A percentile compares a stretch with the other conserved stretches of the same genome.
phyloP scores from a whole-genome alignment of 2,797 vertebrate species.

The Crenichthys baileyi region DNA sequence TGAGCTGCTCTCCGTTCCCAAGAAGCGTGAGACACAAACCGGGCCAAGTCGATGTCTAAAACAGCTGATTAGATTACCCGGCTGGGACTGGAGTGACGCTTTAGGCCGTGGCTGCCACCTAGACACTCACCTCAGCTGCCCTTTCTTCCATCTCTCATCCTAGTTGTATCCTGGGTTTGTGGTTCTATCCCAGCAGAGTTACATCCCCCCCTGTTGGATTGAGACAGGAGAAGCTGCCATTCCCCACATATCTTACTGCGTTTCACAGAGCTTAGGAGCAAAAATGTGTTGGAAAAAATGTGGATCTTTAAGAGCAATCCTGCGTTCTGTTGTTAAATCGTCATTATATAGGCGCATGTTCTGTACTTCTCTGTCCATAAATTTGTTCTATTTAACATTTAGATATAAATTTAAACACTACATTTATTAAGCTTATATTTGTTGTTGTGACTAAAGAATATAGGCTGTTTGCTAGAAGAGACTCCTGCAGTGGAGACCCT shows the following conservation, averaged over 20 bases:
- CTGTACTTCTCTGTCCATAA: no score
- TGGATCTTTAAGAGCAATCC: background rate
- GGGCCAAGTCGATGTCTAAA: slow-evolving; percentile 47
- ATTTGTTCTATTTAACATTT: no score
- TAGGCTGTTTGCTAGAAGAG: no score
- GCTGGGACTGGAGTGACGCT: slow-evolving; percentile 57
- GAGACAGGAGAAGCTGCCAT: slow-evolving; percentile 31
- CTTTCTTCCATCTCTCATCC: slow-evolving; percentile 49
- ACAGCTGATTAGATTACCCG: slow-evolving; percentile 74
- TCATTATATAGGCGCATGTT: background rate
- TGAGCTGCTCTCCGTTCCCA: slow-evolving; percentile 35
- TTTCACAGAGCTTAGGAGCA: slow-evolving; percentile 12
- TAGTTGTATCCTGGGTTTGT: slow-evolving; percentile 3
- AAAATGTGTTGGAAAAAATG: slow-evolving; percentile 6
- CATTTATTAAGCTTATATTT: no score
- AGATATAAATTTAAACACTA: no score
- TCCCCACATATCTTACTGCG: slow-evolving; percentile 14
- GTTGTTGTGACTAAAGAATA: no score
- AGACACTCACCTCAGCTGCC: slow-evolving; percentile 75
- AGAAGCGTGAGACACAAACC: slow-evolving; percentile 30
- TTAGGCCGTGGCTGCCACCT: slow-evolving; percentile 60
- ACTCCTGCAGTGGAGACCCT: no score
- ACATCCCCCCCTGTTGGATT: slow-evolving; percentile 71
- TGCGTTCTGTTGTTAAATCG: background rate
- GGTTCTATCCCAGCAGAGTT: slow-evolving; percentile 33